phyloP scores from a whole-genome alignment of 2,888 invertebrate species.

The Linyphia triangularis region DNA sequence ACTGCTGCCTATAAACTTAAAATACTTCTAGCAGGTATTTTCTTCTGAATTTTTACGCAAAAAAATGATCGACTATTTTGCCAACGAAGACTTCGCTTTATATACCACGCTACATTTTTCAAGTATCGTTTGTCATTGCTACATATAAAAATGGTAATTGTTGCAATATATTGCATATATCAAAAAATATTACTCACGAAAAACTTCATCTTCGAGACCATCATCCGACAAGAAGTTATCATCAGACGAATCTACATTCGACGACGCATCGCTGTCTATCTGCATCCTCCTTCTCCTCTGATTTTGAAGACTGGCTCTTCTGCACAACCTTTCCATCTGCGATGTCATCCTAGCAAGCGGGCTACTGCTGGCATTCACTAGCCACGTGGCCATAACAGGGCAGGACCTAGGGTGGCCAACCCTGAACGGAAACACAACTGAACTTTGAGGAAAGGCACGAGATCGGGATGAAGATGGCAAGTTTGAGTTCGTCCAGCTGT shows the following conservation, averaged over 20 bases:
- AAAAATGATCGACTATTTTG: no score
- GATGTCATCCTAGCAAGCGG: neutral
- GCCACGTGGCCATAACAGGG: neutral
- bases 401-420: neutral
- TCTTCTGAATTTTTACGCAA: no score
- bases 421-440: neutral
- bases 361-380: neutral
- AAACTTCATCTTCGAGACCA: neutral
- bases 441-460: neutral
- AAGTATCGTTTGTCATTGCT: no score
- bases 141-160: no score
- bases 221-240: neutral
- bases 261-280: constrained; percentile 46
- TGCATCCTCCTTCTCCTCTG: constrained; percentile 12
- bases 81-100: no score
- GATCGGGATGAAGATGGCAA: no score
- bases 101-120: no score
- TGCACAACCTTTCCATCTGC: neutral
- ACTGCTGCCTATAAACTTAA: no score
- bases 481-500: no score
- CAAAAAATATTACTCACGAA: constrained; percentile 8
- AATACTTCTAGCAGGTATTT: no score
- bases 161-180: no score
- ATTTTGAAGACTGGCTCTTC: neutral
- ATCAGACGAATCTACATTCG: constrained; percentile 3